phyloP scores from a whole-genome alignment of 2,888 invertebrate genomes.

The Lagria hirta region DNA sequence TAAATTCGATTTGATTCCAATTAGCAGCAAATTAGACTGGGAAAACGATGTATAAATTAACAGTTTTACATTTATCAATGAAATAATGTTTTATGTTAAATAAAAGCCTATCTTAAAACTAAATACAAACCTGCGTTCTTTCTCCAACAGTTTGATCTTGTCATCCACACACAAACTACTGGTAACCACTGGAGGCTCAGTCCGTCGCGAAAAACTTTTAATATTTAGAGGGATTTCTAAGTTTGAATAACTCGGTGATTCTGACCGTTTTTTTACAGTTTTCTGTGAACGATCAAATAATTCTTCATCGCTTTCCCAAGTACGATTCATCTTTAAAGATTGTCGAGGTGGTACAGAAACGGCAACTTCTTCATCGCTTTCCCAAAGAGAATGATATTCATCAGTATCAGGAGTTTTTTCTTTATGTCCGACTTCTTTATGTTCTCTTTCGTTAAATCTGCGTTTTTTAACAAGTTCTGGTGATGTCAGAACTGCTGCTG shows the following conservation, averaged over 20 bases:
- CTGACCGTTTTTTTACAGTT: constrained; percentile 1
- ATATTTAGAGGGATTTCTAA: constrained; percentile 43
- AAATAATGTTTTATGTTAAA: no score
- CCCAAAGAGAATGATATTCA: constrained; percentile 37
- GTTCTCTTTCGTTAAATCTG: no score
- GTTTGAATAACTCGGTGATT: constrained; percentile 8
- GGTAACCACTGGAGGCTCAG: constrained; percentile 15
- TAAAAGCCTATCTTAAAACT: no score
- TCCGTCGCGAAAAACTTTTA: constrained; percentile 32
- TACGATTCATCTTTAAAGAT: constrained; percentile 32
- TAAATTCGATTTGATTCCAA: no score
- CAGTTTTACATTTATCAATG: no score
- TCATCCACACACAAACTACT: constrained; percentile 28
- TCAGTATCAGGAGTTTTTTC: constrained; percentile 35
- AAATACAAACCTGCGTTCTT: constrained; percentile 25
- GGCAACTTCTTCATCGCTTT: constrained; percentile 34
- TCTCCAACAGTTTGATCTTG: constrained; percentile 29
- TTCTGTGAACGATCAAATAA: constrained; percentile 27
- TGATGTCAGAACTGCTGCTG: no score
- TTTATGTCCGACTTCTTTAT: constrained; percentile 17
- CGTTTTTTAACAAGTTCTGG: no score
- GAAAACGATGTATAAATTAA: no score
- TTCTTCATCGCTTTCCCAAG: constrained; percentile 47
- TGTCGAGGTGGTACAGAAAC: constrained; percentile 16
- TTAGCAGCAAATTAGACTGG: no score